Conservation (phyloP, 2,797 vertebrate genomes). For the Menidia menidia region DNA sequence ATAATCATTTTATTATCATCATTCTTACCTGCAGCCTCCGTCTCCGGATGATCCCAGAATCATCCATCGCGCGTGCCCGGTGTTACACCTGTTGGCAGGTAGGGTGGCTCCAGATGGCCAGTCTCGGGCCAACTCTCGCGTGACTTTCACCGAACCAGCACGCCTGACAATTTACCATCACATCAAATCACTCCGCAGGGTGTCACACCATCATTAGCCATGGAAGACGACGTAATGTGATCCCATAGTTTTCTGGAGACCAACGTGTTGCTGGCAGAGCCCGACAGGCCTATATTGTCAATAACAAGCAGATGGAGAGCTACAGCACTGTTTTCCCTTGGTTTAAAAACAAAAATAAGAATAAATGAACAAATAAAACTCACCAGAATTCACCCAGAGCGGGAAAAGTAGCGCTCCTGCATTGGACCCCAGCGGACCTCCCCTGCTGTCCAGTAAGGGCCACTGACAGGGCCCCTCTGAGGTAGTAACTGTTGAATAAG, state of each 20-base stretch:
- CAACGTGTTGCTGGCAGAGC: not conserved
- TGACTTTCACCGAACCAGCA: conserved; percentile 40
- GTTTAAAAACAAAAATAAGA: not conserved
- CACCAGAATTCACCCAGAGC: not conserved
- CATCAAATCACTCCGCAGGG: not conserved
- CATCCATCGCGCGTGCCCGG: conserved; percentile 80
- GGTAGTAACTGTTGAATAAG: conserved; percentile 48
- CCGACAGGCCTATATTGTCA: not conserved
- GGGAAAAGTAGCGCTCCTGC: conserved; percentile 3
- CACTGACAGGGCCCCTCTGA: conserved; percentile 27
- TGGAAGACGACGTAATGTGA: not conserved
- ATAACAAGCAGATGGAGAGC: not conserved
- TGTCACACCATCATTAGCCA: conserved; percentile 1
- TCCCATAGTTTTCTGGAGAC: not conserved
- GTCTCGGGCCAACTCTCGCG: conserved; percentile 48
- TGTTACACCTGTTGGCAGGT: conserved; percentile 53
- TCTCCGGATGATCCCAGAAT: conserved; percentile 89
- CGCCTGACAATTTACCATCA: conserved; percentile 10
- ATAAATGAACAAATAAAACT: too few species aligned
- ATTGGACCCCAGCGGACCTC: conserved; percentile 31
- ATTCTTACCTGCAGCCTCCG: conserved; percentile 88
- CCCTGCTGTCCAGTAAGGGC: conserved; percentile 38
- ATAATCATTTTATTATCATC: too few species aligned
- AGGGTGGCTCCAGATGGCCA: conserved; percentile 54
- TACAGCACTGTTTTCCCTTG: too few species aligned